Evolutionary conservation across 2,888 invertebrate species (phyloP).

Genomic region (Liopterus haemorrhoidalis): DNA sequence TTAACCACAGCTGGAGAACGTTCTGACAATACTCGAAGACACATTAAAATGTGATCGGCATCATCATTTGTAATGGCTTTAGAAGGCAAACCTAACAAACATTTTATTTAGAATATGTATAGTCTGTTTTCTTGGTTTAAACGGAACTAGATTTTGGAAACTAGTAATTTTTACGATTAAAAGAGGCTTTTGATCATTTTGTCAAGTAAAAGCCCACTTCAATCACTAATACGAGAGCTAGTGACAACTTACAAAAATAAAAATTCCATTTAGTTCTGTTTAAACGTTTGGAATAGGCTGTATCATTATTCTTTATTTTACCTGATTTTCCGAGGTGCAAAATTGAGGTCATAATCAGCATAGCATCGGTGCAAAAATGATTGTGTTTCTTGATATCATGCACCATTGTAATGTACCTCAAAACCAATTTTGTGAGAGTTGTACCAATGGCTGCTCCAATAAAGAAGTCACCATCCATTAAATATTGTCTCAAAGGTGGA

Average conservation of each 20-base stretch:
- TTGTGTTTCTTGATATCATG: constrained; percentile 48
- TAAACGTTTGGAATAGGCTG: too few relatives aligned
- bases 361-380: constrained; percentile 68
- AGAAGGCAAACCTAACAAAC: constrained; percentile 49
- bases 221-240: too few relatives aligned
- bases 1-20: constrained; percentile 61
- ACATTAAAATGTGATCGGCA: constrained; percentile 78
- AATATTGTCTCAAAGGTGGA: constrained; percentile 77
- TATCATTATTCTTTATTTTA: constrained; percentile 35
- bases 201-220: too few relatives aligned
- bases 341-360: constrained; percentile 83
- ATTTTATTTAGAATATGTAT: constrained; percentile 4
- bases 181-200: too few relatives aligned
- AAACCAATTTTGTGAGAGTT: constrained; percentile 83
- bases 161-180: too few relatives aligned
- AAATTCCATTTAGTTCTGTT: too few relatives aligned
- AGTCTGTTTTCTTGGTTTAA: background rate
- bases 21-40: constrained; percentile 67
- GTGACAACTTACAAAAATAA: too few relatives aligned
- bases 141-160: constrained; percentile 2
- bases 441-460: constrained; percentile 89
- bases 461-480: constrained; percentile 94
- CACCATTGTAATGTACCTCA: constrained; percentile 57
- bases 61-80: constrained; percentile 95
- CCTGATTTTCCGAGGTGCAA: constrained; percentile 79